These are phyloP conservation scores for Anabacerthia variegaticeps DNA, from an alignment of 2,797 vertebrate species.

Conservation along the genomic window DNA sequence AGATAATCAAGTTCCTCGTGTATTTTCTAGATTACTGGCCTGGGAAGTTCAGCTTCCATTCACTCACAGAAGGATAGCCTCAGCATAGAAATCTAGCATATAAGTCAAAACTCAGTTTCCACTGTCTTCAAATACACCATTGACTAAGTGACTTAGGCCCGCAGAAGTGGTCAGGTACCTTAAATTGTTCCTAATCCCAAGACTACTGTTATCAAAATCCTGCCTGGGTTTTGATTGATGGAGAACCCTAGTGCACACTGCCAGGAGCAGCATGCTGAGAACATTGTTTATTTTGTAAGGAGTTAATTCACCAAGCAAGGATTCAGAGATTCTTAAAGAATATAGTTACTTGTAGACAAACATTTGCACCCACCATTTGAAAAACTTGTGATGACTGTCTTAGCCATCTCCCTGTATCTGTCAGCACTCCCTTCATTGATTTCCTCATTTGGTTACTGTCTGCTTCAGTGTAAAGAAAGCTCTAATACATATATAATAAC, in stretches of 20 bases:
- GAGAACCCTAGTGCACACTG: neutral
- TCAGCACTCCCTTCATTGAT: neutral
- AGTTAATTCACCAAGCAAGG: neutral
- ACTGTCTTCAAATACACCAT: neutral
- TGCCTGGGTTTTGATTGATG: neutral
- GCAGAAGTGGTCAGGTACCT: neutral
- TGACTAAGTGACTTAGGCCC: neutral
- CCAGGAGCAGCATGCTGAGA: neutral
- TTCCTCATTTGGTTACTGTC: neutral
- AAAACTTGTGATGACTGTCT: neutral
- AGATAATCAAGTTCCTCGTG: neutral
- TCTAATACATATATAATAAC: neutral
- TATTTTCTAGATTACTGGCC: neutral
- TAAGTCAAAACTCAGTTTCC: neutral
- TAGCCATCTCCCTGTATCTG: neutral
- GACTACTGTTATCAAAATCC: neutral
- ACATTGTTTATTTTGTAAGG: neutral
- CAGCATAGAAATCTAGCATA: neutral
- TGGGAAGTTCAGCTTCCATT: neutral
- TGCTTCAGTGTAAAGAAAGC: neutral
- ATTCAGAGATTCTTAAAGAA: neutral
- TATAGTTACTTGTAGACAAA: neutral
- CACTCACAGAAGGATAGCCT: neutral
- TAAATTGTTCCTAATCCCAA: neutral
- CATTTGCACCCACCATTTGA: neutral